These are phyloP conservation scores for Heliangelus exortis DNA, from an alignment of 2,797 vertebrate species.

Conservation along the genomic window DNA sequence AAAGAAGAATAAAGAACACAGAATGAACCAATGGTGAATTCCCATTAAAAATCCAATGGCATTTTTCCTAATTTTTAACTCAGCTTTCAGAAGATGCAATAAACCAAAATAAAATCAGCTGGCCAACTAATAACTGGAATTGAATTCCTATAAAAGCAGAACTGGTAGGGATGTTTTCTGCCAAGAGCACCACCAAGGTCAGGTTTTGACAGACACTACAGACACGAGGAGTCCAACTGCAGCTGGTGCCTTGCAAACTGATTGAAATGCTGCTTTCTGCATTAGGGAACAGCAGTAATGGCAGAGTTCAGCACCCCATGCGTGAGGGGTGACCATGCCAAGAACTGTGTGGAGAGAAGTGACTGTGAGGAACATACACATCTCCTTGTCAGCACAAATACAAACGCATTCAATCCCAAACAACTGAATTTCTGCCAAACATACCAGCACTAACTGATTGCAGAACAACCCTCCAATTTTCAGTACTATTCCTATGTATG, in stretches of 20 bases:
- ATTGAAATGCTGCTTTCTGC: background rate
- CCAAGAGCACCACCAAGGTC: background rate
- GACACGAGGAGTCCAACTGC: background rate
- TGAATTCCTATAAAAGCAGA: background rate
- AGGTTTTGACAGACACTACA: background rate
- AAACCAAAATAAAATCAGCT: background rate
- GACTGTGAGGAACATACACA: background rate
- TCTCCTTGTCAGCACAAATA: background rate
- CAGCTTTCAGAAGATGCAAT: background rate
- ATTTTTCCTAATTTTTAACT: background rate
- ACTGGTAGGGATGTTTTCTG: background rate
- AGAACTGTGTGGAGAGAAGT: background rate
- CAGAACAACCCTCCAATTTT: background rate
- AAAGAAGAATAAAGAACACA: background rate
- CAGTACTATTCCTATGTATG: fast-evolving
- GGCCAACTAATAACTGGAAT: background rate
- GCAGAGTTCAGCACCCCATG: fast-evolving
- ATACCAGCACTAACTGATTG: background rate
- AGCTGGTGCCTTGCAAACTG: background rate
- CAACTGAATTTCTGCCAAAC: background rate
- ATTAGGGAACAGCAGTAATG: background rate
- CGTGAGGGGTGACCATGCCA: background rate
- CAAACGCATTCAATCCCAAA: background rate
- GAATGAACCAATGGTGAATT: constrained; percentile 64
- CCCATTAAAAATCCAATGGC: background rate